A percentile compares a stretch with the other conserved stretches of the same genome.
These are phyloP conservation scores for Umimayanthus kanabou DNA, from an alignment of 92 coral and sea anemone genomes.

Conservation along the genomic window DNA sequence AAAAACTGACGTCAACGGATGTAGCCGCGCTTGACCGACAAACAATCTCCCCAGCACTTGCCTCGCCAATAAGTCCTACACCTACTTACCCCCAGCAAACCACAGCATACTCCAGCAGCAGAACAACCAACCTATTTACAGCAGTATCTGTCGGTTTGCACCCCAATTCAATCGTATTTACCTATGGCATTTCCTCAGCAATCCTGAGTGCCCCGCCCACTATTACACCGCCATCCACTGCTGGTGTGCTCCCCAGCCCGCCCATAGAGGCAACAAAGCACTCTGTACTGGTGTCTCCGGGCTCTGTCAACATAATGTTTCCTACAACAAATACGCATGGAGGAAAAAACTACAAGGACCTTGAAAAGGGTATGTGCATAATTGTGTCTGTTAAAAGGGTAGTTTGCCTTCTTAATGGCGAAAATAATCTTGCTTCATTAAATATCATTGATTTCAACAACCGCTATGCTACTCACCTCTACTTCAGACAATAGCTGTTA, in stretches of 20 bases:
- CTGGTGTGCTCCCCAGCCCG: background rate
- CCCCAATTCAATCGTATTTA: background rate
- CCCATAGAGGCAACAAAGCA: background rate
- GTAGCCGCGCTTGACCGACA: background rate
- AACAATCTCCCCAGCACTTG: background rate
- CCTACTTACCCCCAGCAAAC: background rate
- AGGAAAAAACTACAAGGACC: background rate
- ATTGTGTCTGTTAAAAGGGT: too few relatives aligned
- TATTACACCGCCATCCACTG: background rate
- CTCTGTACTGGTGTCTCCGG: background rate
- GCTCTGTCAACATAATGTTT: background rate
- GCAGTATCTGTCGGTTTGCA: background rate
- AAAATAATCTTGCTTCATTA: too few relatives aligned
- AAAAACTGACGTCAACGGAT: background rate
- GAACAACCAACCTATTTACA: background rate
- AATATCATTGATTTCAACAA: too few relatives aligned
- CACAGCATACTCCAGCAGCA: background rate
- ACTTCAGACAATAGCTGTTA: too few relatives aligned
- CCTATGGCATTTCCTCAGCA: background rate
- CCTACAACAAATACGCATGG: background rate
- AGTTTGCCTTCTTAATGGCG: too few relatives aligned
- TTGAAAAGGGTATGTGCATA: background rate
- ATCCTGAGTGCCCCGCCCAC: background rate
- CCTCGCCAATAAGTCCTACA: background rate
- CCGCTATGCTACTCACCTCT: too few relatives aligned